These are phyloP conservation scores for Rousettus madagascariensis DNA, from an alignment of 2,797 vertebrate genomes.

Conservation along the genomic window DNA sequence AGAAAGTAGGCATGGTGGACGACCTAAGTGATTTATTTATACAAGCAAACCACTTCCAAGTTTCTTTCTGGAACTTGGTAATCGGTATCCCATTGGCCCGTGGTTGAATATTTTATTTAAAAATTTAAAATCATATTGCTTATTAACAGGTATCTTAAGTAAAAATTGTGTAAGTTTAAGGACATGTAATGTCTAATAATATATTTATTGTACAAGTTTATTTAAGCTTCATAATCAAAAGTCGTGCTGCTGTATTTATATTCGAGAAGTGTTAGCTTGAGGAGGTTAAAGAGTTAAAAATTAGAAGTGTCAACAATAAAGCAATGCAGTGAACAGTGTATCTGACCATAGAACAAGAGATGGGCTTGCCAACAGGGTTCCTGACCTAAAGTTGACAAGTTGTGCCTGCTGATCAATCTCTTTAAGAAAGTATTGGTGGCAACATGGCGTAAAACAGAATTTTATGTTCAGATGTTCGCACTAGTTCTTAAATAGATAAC, in stretches of 20 bases:
- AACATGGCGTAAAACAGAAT: background rate
- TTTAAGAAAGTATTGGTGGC: background rate
- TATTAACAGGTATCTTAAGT: background rate
- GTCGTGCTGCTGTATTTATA: background rate
- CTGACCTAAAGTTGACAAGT: background rate
- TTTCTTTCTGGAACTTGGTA: background rate
- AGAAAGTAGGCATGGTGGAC: slow-evolving; percentile 15
- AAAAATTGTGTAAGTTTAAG: background rate
- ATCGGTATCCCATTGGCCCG: background rate
- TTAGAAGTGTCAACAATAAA: background rate
- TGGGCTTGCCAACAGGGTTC: background rate
- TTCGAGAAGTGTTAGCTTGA: background rate
- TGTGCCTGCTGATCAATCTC: background rate
- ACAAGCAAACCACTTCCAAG: background rate
- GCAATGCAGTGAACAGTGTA: background rate
- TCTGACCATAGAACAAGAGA: background rate
- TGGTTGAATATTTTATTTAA: slow-evolving; percentile 45
- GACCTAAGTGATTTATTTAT: background rate
- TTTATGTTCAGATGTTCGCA: background rate
- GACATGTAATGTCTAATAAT: background rate
- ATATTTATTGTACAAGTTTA: background rate
- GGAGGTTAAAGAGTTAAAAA: slow-evolving; percentile 52
- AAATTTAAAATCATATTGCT: background rate
- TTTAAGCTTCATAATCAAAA: background rate
- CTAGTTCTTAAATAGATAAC: background rate